These are phyloP conservation scores for Hoplodrina blanda DNA, from an alignment of 2,888 invertebrate genomes.

Conservation along the genomic window DNA sequence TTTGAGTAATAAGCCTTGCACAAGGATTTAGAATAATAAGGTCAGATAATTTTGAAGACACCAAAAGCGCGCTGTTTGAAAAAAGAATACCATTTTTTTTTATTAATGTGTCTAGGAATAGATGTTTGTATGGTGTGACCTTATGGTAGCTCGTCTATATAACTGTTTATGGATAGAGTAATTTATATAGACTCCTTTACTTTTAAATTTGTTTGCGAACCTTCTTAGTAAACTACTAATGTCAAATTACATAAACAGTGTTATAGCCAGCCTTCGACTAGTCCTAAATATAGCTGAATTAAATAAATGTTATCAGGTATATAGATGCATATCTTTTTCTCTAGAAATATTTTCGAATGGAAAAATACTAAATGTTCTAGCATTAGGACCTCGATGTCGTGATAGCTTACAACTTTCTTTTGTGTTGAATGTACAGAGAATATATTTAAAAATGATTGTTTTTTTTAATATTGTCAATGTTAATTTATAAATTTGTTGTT, in stretches of 20 bases:
- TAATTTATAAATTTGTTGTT: constrained; percentile 42
- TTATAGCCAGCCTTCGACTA: constrained; percentile 78
- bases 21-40: constrained; percentile 74
- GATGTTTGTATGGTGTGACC: constrained; percentile 82
- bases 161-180: constrained; percentile 74
- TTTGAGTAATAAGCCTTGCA: constrained; percentile 71
- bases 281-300: constrained; percentile 80
- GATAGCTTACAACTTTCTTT: constrained; percentile 80
- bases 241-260: constrained; percentile 78
- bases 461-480: constrained; percentile 51
- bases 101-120: constrained; percentile 75
- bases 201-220: constrained; percentile 49
- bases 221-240: constrained; percentile 55
- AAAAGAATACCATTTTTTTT: constrained; percentile 62
- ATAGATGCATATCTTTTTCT: constrained; percentile 90
- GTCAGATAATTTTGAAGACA: constrained; percentile 66
- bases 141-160: constrained; percentile 76
- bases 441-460: constrained; percentile 50
- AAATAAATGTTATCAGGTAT: constrained; percentile 85
- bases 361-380: constrained; percentile 85
- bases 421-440: constrained; percentile 73
- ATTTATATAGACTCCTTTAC: constrained; percentile 46
- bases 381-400: constrained; percentile 87
- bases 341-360: constrained; percentile 88
- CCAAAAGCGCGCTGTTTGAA: constrained; percentile 69